These are phyloP conservation scores for Galeopsomyia nigrocyanea DNA, from an alignment of 2,888 invertebrate species.

Conservation along the genomic window DNA sequence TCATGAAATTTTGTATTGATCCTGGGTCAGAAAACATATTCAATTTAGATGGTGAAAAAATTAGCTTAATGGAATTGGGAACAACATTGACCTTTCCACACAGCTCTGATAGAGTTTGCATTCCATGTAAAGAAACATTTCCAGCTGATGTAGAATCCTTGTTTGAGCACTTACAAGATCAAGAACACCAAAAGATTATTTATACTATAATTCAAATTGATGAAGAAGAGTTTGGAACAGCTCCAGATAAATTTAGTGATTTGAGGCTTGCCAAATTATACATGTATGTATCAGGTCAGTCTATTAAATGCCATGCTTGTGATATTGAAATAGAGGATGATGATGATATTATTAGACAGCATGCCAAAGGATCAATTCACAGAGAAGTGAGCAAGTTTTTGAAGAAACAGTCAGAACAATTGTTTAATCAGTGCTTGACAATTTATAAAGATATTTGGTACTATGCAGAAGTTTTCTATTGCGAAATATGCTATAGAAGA, in stretches of 20 bases:
- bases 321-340: constrained; percentile 21
- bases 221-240: constrained; percentile 2
- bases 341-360: not conserved
- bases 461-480: constrained; percentile 52
- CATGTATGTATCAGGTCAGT: constrained; percentile 7
- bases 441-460: constrained; percentile 47
- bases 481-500: constrained; percentile 46
- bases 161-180: constrained; percentile 33
- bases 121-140: constrained; percentile 11
- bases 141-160: constrained; percentile 22
- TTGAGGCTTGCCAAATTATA: constrained; percentile 23
- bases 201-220: constrained; percentile 3
- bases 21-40: constrained; percentile 37
- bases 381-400: not conserved
- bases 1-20: constrained; percentile 33
- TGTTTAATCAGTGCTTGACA: constrained; percentile 15
- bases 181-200: constrained; percentile 30
- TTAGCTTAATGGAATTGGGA: constrained; percentile 19
- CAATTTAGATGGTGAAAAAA: constrained; percentile 7
- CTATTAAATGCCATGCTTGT: constrained; percentile 29
- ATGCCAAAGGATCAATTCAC: constrained; percentile 18
- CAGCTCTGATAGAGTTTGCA: constrained; percentile 13
- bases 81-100: constrained; percentile 19
- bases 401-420: constrained; percentile 5
- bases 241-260: constrained; percentile 25